Evolutionary conservation across 1,140 invertebrate species (phyloP), one percentile per base, ranked within the genome.

Genomic region (Helicoverpa zea): DNA sequence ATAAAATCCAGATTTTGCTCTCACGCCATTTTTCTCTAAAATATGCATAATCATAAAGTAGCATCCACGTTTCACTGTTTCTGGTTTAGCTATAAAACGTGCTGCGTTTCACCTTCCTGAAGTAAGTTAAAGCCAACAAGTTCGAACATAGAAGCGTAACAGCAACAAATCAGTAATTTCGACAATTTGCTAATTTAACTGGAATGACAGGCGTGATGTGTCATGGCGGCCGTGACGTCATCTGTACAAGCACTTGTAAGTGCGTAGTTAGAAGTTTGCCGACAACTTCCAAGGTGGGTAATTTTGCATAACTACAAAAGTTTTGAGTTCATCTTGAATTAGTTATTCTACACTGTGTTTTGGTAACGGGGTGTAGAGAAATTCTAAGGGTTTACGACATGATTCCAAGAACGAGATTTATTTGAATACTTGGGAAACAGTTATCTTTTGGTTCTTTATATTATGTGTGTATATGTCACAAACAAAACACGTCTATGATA

Each of bases 281-380:
- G 52, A 16, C 49, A 72, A 72, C 68, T 52, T 72, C 68, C 68
- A 51, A 72, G 49, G 68, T 68, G n/a, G 64, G 64, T 72, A 29
- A 72, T 72, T 72, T 72, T 23, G 68, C 68, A 72, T 72, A 72
- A 72, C 68, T 72, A 72, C 68, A 72, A 72, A 72, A 72, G 68
- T 72, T 72, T 72, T 72, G 30, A 72, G 68, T 72, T 72, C 47
- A 72, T 72, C 68, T 72, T 72, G 68, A 72, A 72, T 72, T 72
- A 72, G 47, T 72, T 52, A 72, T 51, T 72, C 49, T 52, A 52
- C 68, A 52, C 68, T 52, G 49, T 52, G 68, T 52, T 72, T 72
- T 72, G 68, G 68, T 72, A 49, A 68, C 64, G 47, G 43, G 16
- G 64, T 30, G 47, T 51, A 49, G 43, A 68, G 64, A 16, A 68